A percentile compares a stretch with the other conserved stretches of the same genome.
Evolutionary conservation across 2,888 invertebrate genomes (phyloP).

Genomic region (Stegana nigrithorax): DNA sequence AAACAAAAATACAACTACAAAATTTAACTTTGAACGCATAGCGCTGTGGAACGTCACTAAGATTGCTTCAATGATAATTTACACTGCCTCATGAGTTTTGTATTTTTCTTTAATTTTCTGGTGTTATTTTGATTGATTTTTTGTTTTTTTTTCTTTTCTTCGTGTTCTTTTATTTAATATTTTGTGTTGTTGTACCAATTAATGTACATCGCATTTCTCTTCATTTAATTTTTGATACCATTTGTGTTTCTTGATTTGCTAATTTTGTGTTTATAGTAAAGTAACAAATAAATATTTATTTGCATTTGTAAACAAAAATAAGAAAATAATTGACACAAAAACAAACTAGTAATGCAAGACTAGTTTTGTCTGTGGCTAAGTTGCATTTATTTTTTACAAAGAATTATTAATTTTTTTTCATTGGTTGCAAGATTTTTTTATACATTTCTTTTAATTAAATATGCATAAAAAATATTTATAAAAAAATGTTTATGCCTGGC

Average conservation of each 20-base stretch:
- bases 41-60: too few relatives aligned
- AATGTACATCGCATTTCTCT: neutral
- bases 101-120: neutral
- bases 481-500: conserved; percentile 64
- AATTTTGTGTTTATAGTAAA: conserved; percentile 1
- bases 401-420: too few relatives aligned
- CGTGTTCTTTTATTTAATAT: neutral
- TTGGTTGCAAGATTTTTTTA: too few relatives aligned
- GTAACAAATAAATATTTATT: neutral
- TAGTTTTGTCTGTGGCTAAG: conserved; percentile 15
- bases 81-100: neutral
- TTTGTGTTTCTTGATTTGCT: too few relatives aligned
- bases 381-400: conserved; percentile 21
- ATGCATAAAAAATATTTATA: neutral
- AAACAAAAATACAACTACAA: neutral
- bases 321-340: conserved; percentile 28
- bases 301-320: conserved; percentile 30
- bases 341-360: conserved; percentile 18
- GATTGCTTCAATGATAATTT: conserved; percentile 11
- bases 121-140: neutral
- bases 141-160: neutral
- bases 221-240: neutral
- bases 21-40: too few relatives aligned
- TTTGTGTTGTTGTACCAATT: neutral
- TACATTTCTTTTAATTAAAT: neutral